phyloP scores from a whole-genome alignment of 2,888 invertebrate genomes.

The Carabus problematicus region DNA sequence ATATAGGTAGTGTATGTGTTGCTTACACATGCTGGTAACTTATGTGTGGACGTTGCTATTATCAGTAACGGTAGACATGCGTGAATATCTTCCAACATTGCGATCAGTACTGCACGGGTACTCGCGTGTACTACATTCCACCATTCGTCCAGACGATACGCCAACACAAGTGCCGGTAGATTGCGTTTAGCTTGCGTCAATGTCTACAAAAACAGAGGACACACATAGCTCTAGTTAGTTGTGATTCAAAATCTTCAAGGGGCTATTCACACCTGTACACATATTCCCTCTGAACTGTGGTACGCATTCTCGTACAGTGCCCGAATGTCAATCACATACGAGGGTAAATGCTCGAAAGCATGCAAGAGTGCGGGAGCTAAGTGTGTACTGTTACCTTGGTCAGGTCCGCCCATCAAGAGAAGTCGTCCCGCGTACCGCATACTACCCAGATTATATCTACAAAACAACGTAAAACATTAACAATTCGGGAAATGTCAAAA shows the following conservation, averaged over 20 bases:
- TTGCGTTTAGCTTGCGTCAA: constrained; percentile 49
- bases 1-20: too few relatives aligned
- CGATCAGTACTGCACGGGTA: constrained; percentile 52
- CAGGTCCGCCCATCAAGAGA: constrained; percentile 52
- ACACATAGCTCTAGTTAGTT: constrained; percentile 37
- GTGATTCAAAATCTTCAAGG: constrained; percentile 44
- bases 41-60: constrained; percentile 54
- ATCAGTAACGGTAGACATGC: constrained; percentile 55
- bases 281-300: constrained; percentile 61
- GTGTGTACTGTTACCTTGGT: constrained; percentile 66
- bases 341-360: constrained; percentile 62
- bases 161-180: constrained; percentile 54
- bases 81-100: constrained; percentile 55
- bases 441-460: constrained; percentile 52
- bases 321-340: constrained; percentile 58
- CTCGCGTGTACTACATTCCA: constrained; percentile 55
- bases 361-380: constrained; percentile 69
- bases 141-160: constrained; percentile 56
- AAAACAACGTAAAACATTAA: constrained; percentile 22
- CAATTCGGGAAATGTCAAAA: background rate
- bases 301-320: constrained; percentile 48
- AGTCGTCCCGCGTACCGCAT: constrained; percentile 55
- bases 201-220: constrained; percentile 46
- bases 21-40: constrained; percentile 53
- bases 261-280: constrained; percentile 46